Base-by-base conservation (phyloP, 2,113 vertebrate species). In the Carassius gibelio region DNA sequence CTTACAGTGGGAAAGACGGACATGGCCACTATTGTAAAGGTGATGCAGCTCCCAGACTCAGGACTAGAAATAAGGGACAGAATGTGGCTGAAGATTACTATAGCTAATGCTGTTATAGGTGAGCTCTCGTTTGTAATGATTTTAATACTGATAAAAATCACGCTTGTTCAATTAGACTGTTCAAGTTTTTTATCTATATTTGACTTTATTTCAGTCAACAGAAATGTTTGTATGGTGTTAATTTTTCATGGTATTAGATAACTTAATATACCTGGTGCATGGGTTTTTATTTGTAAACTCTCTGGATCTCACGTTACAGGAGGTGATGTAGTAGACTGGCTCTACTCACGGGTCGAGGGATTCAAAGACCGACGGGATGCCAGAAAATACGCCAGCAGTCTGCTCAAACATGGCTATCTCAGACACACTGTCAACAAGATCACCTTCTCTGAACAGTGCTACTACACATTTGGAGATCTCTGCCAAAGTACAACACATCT, bases 81-180 rank as follows among this genome's bases (percentile, higher is more conserved):
- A 82, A 98, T 99, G 97, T 99, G 98, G 98, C 92, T 99, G 84
- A 99, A 99, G 93, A 99, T 99, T 85, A 99, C 97, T 83, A 99
- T 99, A 8, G 94, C 96, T 84, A 98, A 97, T 0, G 98, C 98
- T 0, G 96, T 99, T 30, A 99, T 99, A 17, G 98, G 98, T 99
- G 90, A 95, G 97, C 30, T 59, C 1, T 59, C 17, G 17, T 9
- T 61, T 61, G 57, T 61, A 8, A 61, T 26, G 21, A 61, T 61
- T n/a, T n/a, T 19, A 36, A 21, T 14, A 55, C 50, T 55, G 68
- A 38, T 0, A 59, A 61, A 59, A 45, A 64, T 80, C 14, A 9
- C 30, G 62, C 13, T 66, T 30, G 62, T 26, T 19, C 2, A 19
- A 57, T 19, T 0, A 57, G 55, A 57, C 6, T 57, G 55, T 19